A percentile compares a stretch with the other conserved stretches of the same genome.
These are phyloP conservation scores for Pilophorus perplexus DNA, from an alignment of 2,888 invertebrate species.

Conservation along the genomic window DNA sequence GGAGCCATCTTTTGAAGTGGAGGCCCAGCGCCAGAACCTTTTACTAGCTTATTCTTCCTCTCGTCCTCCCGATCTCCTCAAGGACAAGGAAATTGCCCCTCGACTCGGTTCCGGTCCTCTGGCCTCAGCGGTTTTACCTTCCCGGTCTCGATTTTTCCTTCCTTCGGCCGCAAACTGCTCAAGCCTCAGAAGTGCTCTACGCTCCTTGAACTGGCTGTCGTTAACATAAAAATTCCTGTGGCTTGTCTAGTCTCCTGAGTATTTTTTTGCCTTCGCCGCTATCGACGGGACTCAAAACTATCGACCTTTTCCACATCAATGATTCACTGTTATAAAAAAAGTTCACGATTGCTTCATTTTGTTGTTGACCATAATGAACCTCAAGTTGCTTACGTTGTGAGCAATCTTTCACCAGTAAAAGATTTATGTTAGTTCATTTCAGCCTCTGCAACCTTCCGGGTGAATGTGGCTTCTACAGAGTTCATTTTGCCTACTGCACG, in stretches of 20 bases:
- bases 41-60: no score
- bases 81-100: conserved; percentile 32
- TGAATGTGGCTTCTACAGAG: no score
- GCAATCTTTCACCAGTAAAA: no score
- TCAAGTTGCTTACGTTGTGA: no score
- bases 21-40: neutral
- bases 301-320: no score
- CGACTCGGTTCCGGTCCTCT: conserved; percentile 18
- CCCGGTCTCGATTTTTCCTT: conserved; percentile 3
- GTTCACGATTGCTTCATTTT: no score
- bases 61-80: neutral
- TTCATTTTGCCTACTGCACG: no score
- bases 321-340: no score
- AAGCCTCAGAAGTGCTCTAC: conserved; percentile 1
- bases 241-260: neutral
- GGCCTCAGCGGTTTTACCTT: conserved; percentile 25
- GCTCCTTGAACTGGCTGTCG: conserved; percentile 2
- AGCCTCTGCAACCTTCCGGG: no score
- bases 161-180: conserved; percentile 10
- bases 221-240: conserved; percentile 16
- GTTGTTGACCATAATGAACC: no score
- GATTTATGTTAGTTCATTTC: no score
- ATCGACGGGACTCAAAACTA: no score
- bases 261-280: neutral
- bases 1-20: neutral